Conservation (phyloP, 2,888 invertebrate genomes). For the Elegia similella region DNA sequence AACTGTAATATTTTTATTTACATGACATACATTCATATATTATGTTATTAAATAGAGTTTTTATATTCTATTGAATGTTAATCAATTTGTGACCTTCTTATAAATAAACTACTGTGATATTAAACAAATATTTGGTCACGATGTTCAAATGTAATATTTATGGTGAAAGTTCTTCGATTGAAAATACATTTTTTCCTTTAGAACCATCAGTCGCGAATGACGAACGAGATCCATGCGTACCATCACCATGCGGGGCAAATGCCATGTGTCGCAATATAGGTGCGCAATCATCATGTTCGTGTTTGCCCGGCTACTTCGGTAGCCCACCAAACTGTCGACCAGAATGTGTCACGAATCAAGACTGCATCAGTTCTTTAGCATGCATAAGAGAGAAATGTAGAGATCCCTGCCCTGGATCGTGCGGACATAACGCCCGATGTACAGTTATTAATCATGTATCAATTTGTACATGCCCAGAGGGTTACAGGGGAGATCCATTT, state of each 20-base stretch:
- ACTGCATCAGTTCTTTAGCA: constrained; percentile 84
- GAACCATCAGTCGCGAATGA: constrained; percentile 61
- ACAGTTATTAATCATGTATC: constrained; percentile 83
- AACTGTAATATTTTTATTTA: too few relatives aligned
- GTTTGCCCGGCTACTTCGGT: constrained; percentile 82
- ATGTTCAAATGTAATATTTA: neutral
- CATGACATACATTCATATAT: too few relatives aligned
- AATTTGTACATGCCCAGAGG: constrained; percentile 82
- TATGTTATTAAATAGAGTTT: too few relatives aligned
- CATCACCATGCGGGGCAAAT: constrained; percentile 85
- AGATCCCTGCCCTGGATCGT: constrained; percentile 87
- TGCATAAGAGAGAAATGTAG: constrained; percentile 85
- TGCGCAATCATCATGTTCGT: constrained; percentile 83
- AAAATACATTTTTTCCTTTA: constrained; percentile 33
- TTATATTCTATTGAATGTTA: too few relatives aligned
- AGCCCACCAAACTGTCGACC: constrained; percentile 86
- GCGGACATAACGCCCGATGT: constrained; percentile 82
- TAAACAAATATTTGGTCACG: too few relatives aligned
- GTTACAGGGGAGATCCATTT: constrained; percentile 84
- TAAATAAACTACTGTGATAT: too few relatives aligned
- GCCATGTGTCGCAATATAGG: constrained; percentile 80
- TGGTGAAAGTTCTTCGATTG: neutral
- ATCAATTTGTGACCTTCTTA: too few relatives aligned
- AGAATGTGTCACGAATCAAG: constrained; percentile 84
- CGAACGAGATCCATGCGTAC: constrained; percentile 82